Evolutionary conservation across 2,113 vertebrate species (phyloP).

Genomic region (Daubentonia madagascariensis): DNA sequence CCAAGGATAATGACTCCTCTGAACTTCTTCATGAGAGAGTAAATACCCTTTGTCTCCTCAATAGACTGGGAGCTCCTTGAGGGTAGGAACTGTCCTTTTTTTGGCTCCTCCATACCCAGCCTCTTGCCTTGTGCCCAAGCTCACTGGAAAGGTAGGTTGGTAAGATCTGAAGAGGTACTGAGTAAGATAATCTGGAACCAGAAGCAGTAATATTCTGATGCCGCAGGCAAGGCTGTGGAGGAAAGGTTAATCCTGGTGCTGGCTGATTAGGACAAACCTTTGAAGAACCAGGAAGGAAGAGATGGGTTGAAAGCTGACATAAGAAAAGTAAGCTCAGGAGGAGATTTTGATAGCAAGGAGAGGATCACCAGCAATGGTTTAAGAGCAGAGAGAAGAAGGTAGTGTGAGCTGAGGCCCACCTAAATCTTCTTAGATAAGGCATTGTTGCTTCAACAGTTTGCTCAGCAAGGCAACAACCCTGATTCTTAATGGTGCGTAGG

Average conservation of each 20-base stretch:
- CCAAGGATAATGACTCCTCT: background rate
- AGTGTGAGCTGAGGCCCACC: background rate
- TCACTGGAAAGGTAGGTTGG: background rate
- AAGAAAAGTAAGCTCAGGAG: background rate
- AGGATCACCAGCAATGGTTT: background rate
- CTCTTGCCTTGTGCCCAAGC: background rate
- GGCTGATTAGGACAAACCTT: background rate
- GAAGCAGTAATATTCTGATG: background rate
- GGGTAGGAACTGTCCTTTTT: background rate
- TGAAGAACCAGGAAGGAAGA: slow-evolving; percentile 11
- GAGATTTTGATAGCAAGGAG: background rate
- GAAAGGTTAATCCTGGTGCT: background rate
- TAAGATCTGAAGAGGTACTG: background rate
- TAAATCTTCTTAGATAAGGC: background rate
- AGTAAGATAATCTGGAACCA: background rate
- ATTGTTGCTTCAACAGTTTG: background rate
- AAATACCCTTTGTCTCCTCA: background rate
- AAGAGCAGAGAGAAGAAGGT: background rate
- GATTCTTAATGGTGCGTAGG: background rate
- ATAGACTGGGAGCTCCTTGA: background rate
- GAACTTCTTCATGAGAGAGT: background rate
- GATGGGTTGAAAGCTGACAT: background rate
- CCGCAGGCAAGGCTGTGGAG: background rate
- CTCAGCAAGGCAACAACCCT: background rate
- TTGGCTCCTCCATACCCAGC: background rate